phyloP scores from a whole-genome alignment of 2,797 vertebrate species.

The Galaxias olidus region DNA sequence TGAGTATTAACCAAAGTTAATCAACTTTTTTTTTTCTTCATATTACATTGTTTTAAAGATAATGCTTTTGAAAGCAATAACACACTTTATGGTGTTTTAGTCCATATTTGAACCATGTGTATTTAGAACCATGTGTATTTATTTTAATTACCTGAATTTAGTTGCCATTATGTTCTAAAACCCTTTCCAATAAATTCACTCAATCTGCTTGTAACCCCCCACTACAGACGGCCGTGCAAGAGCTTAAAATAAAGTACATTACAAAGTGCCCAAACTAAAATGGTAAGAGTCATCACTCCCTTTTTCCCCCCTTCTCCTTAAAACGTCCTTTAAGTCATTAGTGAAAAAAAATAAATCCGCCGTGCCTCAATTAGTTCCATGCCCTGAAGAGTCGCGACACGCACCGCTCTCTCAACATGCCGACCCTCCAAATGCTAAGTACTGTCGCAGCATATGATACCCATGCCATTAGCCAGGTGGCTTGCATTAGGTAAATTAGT shows the following conservation, averaged over 20 bases:
- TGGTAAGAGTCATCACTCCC: too few relatives aligned
- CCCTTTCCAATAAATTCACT: too few relatives aligned
- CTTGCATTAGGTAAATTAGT: constrained; percentile 91
- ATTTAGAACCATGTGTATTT: too few relatives aligned
- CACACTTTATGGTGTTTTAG: too few relatives aligned
- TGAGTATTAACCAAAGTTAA: constrained; percentile 56
- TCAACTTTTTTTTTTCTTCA: constrained; percentile 51
- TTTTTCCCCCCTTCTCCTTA: constrained; percentile 30
- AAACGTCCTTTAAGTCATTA: constrained; percentile 61
- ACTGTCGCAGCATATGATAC: constrained; percentile 90
- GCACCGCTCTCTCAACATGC: constrained; percentile 74
- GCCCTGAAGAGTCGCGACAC: constrained; percentile 76
- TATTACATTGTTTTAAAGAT: constrained; percentile 63
- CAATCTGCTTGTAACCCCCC: too few relatives aligned
- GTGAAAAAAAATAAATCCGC: constrained; percentile 64
- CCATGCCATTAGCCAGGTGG: constrained; percentile 94
- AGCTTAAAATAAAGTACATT: too few relatives aligned
- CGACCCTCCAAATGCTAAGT: constrained; percentile 89
- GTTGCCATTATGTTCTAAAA: too few relatives aligned
- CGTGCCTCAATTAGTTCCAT: constrained; percentile 74
- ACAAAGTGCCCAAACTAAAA: too few relatives aligned
- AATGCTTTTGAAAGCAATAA: too few relatives aligned
- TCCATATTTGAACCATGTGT: too few relatives aligned
- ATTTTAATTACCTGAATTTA: too few relatives aligned
- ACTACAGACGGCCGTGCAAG: too few relatives aligned